These are phyloP conservation scores for Mola mola DNA, from an alignment of 2,113 vertebrate species.

Conservation along the genomic window DNA sequence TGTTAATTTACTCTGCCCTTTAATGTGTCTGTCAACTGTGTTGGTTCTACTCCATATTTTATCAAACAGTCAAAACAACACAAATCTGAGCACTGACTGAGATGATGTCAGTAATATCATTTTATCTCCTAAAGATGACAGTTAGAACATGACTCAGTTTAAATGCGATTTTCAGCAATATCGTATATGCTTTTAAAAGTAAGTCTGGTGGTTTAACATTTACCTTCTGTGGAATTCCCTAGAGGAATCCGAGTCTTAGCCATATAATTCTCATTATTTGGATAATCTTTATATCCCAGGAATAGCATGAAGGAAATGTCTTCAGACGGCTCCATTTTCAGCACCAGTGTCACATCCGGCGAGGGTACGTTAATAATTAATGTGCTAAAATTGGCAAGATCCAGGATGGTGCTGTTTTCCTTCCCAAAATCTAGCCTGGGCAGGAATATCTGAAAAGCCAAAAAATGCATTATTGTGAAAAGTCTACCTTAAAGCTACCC, in stretches of 20 bases:
- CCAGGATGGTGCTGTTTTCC: slow-evolving; percentile 82
- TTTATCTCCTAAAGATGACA: too few species aligned
- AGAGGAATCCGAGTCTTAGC: slow-evolving; percentile 81
- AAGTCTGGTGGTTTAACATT: slow-evolving; percentile 23
- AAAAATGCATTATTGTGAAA: slow-evolving; percentile 8
- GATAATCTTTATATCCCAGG: slow-evolving; percentile 85
- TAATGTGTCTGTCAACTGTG: too few species aligned
- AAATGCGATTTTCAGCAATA: too few species aligned
- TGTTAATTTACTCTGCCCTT: too few species aligned
- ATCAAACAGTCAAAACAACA: too few species aligned
- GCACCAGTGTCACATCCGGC: slow-evolving; percentile 83
- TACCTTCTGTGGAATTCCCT: slow-evolving; percentile 78
- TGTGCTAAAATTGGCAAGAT: slow-evolving; percentile 83
- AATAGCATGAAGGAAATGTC: slow-evolving; percentile 83
- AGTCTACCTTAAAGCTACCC: background rate
- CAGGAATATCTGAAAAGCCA: slow-evolving; percentile 84
- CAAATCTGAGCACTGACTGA: too few species aligned
- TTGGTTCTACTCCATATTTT: too few species aligned
- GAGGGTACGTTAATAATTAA: slow-evolving; percentile 87
- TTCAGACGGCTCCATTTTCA: slow-evolving; percentile 86
- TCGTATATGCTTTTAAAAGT: too few species aligned
- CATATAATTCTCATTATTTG: slow-evolving; percentile 83
- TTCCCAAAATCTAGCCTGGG: slow-evolving; percentile 76
- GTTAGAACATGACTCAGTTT: too few species aligned
- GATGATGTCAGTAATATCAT: too few species aligned